Evolutionary conservation across 2,888 invertebrate species (phyloP).

Genomic region (Latrodectus elegans): DNA sequence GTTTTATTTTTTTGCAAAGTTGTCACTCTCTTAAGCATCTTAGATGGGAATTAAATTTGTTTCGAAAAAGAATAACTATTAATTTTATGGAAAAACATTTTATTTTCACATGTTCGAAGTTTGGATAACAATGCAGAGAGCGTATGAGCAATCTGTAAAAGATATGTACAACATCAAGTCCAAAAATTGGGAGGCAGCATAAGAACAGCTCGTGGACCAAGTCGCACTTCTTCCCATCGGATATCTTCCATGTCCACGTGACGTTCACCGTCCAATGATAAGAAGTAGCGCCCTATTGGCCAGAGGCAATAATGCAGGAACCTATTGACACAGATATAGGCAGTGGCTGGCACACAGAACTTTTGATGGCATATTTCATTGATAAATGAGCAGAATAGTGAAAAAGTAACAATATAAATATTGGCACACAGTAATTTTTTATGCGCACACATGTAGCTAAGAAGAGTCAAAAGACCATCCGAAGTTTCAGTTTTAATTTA

Average conservation of each 20-base stretch:
- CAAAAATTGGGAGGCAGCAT: conserved; percentile 64
- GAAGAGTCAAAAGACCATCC: background rate
- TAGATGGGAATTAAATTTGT: too few relatives aligned
- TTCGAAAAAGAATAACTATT: too few relatives aligned
- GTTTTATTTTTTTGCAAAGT: too few relatives aligned
- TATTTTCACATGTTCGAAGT: too few relatives aligned
- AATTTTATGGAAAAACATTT: too few relatives aligned
- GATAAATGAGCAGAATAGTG: conserved; percentile 31
- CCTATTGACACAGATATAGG: conserved; percentile 64
- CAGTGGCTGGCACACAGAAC: conserved; percentile 58
- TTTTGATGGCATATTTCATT: conserved; percentile 26
- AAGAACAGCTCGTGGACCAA: conserved; percentile 51
- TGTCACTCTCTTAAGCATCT: too few relatives aligned
- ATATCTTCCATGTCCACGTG: conserved; percentile 37
- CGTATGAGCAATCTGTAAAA: too few relatives aligned
- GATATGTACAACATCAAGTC: conserved; percentile 24
- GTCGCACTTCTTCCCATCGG: conserved; percentile 50
- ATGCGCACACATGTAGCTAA: conserved; percentile 1
- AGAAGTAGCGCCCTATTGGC: conserved; percentile 60
- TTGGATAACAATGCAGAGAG: too few relatives aligned
- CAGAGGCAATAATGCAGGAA: conserved; percentile 68
- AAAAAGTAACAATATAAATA: conserved; percentile 14
- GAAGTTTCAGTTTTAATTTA: too few relatives aligned
- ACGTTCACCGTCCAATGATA: conserved; percentile 19
- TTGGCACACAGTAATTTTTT: conserved; percentile 44